Base-by-base conservation (phyloP, 2,888 invertebrate genomes). In the Dorcus parallelipipedus region DNA sequence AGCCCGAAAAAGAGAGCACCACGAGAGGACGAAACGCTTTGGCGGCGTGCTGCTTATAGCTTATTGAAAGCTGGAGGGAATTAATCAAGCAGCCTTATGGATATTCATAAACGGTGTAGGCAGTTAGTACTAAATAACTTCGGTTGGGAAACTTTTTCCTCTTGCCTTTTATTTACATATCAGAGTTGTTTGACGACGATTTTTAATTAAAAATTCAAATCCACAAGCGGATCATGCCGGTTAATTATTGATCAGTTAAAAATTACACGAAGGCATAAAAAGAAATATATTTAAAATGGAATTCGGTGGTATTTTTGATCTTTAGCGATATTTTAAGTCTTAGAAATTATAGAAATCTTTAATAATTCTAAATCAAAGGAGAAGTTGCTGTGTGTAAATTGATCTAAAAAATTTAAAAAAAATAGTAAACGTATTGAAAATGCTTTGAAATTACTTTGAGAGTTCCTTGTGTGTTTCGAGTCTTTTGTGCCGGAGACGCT, bases 21-120 rank as follows among this genome's bases (percentile, higher is more conserved):
- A 42, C 42, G 42, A 42, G 1, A 14, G 26, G 26, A 33, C 26
- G 7, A 33, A 33, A 10, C 7, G 20, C 56, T 56, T 54, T 51
- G 51, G 45, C 51, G 56, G 51, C 41, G 43, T 33, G 38, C 43
- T 45, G 53, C 47, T 51, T 53, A 56, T 54, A 54, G 56, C 54
- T 54, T 58, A 61, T 54, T 56, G 61, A 61, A 58, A 56, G 51
- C 43, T 54, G 52, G 52, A 52, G 49, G 43, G 53, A 48, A 61
- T 61, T 61, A 58, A 61, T 61, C 43, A 58, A 49, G 58, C 47
- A 50, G 43, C 54, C 14, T 54, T 59, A 59, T 61, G 59, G 61
- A 54, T 59, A 61, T 59, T 61, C 61, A 61, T 61, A 59, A 61
- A 58, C 39, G 38, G 59, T 59, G 58, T 61, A 53, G 61, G 61